These are phyloP conservation scores for Poeciliopsis retropinna DNA, from an alignment of 2,113 vertebrate species.

Conservation along the genomic window DNA sequence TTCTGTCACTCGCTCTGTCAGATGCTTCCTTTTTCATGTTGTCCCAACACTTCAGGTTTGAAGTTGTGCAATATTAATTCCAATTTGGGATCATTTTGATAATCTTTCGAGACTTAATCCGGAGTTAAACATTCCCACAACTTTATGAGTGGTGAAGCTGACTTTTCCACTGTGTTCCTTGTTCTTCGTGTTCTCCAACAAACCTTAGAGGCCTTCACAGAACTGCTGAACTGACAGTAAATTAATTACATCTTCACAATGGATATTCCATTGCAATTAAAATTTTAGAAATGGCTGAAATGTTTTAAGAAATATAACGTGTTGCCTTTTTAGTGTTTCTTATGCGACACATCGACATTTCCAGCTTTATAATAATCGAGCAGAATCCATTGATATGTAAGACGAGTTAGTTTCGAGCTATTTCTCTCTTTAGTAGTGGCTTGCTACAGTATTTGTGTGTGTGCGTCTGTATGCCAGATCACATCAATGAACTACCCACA, in stretches of 20 bases:
- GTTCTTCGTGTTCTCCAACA: not conserved
- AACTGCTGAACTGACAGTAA: not conserved
- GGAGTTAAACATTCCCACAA: no score
- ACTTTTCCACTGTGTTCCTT: not conserved
- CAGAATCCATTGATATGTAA: not conserved
- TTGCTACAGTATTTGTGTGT: conserved; percentile 30
- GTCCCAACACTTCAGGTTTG: no score
- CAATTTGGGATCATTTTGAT: no score
- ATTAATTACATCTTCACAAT: not conserved
- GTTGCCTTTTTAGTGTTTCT: not conserved
- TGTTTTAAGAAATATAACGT: not conserved
- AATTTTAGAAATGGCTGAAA: not conserved
- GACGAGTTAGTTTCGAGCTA: conserved; percentile 17
- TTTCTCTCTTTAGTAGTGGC: conserved; percentile 24
- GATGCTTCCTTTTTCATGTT: no score
- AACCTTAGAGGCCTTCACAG: not conserved
- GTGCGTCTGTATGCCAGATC: conserved; percentile 52
- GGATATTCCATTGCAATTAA: not conserved
- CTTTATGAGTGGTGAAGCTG: not conserved
- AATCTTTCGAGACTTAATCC: no score
- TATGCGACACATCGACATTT: not conserved
- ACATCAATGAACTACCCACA: conserved; percentile 68
- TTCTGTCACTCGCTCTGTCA: no score
- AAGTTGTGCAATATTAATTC: no score
- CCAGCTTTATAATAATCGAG: not conserved